Percentiles rank a stretch among this genome's conserved stretches.
Conservation (phyloP, 1,140 invertebrate species). For the Trachelipus rathkii region DNA sequence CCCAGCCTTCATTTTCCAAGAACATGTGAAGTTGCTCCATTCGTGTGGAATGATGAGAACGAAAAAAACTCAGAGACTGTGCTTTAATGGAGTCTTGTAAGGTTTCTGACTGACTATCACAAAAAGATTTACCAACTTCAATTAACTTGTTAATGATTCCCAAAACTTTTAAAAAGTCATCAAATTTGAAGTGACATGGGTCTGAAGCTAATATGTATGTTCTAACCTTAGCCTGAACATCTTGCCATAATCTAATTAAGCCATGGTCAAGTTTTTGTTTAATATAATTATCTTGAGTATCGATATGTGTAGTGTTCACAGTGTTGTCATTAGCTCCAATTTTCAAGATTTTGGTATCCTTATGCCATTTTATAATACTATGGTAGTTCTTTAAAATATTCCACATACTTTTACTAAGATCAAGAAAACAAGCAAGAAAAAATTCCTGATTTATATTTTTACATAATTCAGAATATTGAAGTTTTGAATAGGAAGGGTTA, state of each 20-base stretch:
- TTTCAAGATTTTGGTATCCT: conserved; percentile 21
- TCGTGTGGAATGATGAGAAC: conserved; percentile 76
- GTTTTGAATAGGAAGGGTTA: conserved; percentile 38
- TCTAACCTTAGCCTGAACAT: conserved; percentile 86
- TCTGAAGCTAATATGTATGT: conserved; percentile 70
- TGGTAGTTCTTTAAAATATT: conserved; percentile 42
- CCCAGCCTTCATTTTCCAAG: conserved; percentile 96
- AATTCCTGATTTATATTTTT: conserved; percentile 53
- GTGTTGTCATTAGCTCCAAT: too few relatives aligned
- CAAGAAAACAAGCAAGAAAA: conserved; percentile 49
- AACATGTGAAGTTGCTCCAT: conserved; percentile 92
- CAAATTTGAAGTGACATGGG: conserved; percentile 81
- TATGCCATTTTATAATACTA: conserved; percentile 43
- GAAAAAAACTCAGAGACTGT: conserved; percentile 83
- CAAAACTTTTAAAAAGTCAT: conserved; percentile 88
- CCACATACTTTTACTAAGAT: conserved; percentile 44
- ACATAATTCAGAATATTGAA: conserved; percentile 51
- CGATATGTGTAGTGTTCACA: neutral
- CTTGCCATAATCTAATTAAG: conserved; percentile 81
- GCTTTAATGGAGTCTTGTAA: conserved; percentile 79
- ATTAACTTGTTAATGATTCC: conserved; percentile 69
- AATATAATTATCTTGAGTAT: conserved; percentile 60
- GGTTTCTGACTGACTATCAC: conserved; percentile 77
- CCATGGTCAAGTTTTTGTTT: conserved; percentile 85
- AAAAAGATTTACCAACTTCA: conserved; percentile 85